phyloP scores from a whole-genome alignment of 2,113 vertebrate species.

The Ptilonorhynchus violaceus region DNA sequence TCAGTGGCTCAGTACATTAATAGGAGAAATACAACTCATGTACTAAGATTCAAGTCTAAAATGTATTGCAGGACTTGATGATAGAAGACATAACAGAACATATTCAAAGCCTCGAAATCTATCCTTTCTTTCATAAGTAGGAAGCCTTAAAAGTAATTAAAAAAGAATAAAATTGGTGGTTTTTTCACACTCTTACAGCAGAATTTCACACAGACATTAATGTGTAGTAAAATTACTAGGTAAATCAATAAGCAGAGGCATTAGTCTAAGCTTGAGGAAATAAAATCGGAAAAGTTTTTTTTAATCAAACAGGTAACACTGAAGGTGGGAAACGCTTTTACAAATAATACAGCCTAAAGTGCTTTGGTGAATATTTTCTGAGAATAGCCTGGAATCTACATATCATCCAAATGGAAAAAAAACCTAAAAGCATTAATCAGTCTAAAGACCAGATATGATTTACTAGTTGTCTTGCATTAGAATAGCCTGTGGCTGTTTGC shows the following conservation, averaged over 20 bases:
- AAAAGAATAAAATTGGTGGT: fast-evolving
- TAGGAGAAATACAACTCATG: not conserved
- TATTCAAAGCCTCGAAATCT: not conserved
- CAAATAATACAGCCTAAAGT: not conserved
- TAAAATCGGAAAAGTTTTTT: not conserved
- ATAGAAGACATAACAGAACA: not conserved
- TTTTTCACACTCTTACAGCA: not conserved
- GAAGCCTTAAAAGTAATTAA: not conserved
- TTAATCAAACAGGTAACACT: not conserved
- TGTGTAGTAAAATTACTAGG: not conserved
- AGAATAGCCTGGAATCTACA: not conserved
- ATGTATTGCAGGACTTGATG: not conserved
- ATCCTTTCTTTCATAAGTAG: not conserved
- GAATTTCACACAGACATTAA: not conserved
- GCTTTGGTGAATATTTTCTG: not conserved
- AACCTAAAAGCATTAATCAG: not conserved
- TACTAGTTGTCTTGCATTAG: not conserved
- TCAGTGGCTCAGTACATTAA: not conserved
- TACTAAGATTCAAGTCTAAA: not conserved
- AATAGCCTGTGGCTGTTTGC: not conserved
- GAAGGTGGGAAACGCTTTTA: not conserved
- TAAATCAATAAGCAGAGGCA: not conserved
- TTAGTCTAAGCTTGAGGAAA: not conserved
- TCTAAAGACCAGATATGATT: not conserved
- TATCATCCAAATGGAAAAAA: not conserved